Base-by-base conservation (phyloP, 2,888 invertebrate genomes). In the Conomelus anceps region DNA sequence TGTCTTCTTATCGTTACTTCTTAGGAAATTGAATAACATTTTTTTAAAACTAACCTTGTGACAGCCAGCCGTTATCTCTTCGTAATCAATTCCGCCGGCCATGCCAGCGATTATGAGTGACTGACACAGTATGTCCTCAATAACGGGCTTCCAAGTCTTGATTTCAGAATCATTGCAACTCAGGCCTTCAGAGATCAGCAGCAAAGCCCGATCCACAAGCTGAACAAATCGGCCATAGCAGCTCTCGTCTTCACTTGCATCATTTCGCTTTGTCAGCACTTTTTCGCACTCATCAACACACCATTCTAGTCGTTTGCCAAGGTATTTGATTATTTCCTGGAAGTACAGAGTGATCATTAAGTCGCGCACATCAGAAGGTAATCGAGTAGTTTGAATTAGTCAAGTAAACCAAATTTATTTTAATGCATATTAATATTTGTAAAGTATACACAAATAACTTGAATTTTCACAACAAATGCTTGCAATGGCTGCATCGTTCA, bases 81-180 rank as follows among this genome's bases (percentile, higher is more conserved):
- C 93, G 88, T 93, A 93, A 91, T 93, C 93, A 88, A 92, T 92
- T 7, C 92, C 92, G 20, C 92, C 92, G 90, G 93, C 93, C 23
- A 94, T 93, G 91, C 93, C 94, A 0, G 93, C 93, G 24, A 94
- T 93, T 4, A 93, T 92, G 93, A 94, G 93, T 17, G 94, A 93
- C 90, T 93, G 93, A 17, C 93, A 93, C 89, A 94, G 93, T 0
- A 93, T 92, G 24, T 93, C 93, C 91, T 94, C 93, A 84, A 94
- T 92, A 87, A 92, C 91, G 7, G 91, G 87, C 13, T 88, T 90
- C 86, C 90, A 90, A 22, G 23, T 29, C 7, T 17, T 85, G 1
- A 23, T 85, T 13, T 85, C 85, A 11, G 85, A 85, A 6, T 23
- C 23, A 22, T 26, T 23, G 3, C 85, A 29, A 85, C 88, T 63